Conservation (phyloP, 2,113 vertebrate genomes). For the Brachyistius frenatus region DNA sequence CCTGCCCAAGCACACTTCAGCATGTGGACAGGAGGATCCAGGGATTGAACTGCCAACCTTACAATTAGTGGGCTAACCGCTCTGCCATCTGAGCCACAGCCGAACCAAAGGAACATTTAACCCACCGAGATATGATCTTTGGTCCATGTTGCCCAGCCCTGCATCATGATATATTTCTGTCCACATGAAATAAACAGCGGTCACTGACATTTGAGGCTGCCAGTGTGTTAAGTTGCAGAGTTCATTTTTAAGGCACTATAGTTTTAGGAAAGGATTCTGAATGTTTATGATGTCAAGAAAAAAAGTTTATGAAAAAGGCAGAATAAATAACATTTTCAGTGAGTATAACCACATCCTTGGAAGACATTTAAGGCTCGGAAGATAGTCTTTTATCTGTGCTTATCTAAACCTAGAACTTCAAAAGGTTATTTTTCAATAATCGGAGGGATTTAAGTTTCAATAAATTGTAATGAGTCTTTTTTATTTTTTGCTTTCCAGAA, state of each 20-base stretch:
- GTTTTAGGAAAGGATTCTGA: neutral
- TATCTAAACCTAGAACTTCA: conserved; percentile 19
- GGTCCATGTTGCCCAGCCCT: too few relatives aligned
- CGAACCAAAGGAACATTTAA: too few relatives aligned
- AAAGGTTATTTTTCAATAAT: conserved; percentile 19
- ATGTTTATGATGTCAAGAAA: neutral
- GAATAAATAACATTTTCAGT: conserved; percentile 22
- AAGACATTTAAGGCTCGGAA: neutral
- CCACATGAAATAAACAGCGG: conserved; percentile 20
- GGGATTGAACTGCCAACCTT: too few relatives aligned
- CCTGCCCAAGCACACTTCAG: too few relatives aligned
- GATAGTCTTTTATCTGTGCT: conserved; percentile 10
- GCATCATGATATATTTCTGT: conserved; percentile 32
- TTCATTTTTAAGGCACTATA: conserved; percentile 19
- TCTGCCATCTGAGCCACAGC: too few relatives aligned
- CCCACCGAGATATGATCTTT: too few relatives aligned
- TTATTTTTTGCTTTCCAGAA: conserved; percentile 7
- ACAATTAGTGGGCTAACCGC: too few relatives aligned
- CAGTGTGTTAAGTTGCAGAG: neutral
- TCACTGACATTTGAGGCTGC: conserved; percentile 8
- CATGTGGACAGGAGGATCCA: too few relatives aligned
- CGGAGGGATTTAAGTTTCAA: conserved; percentile 26
- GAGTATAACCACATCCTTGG: neutral
- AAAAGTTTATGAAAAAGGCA: conserved; percentile 8
- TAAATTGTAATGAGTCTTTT: conserved; percentile 26